Conservation (phyloP, 2,888 invertebrate species). For the Cepaea hortensis region DNA sequence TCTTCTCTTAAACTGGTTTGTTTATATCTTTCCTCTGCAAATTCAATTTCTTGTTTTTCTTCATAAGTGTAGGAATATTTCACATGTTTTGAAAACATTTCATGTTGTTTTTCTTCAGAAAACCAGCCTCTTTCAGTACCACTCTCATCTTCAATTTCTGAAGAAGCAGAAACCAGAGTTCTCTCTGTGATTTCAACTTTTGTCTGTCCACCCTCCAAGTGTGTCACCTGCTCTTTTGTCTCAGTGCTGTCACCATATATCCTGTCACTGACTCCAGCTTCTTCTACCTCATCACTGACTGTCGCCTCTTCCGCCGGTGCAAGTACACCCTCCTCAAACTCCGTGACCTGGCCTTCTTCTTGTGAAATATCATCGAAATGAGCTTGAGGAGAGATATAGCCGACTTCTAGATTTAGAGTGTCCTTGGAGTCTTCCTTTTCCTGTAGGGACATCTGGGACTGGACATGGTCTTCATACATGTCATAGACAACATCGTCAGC, state of each 20-base stretch:
- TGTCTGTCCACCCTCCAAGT: neutral
- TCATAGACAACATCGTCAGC: conserved; percentile 10
- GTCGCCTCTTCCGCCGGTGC: neutral
- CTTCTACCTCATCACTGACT: conserved; percentile 12
- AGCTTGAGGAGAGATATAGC: conserved; percentile 46
- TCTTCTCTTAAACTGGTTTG: neutral
- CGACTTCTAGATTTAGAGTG: conserved; percentile 33
- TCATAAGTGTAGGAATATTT: conserved; percentile 15
- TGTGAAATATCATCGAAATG: conserved; percentile 43
- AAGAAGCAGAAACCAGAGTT: neutral
- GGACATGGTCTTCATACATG: conserved; percentile 12
- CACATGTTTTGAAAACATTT: neutral
- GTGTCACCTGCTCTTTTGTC: neutral
- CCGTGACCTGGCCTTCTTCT: conserved; percentile 11
- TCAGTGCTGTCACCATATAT: neutral
- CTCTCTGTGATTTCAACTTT: neutral
- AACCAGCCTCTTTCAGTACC: neutral
- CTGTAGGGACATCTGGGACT: conserved; percentile 27
- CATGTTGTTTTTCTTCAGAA: conserved; percentile 5
- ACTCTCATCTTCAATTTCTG: neutral
- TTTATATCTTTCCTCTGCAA: neutral
- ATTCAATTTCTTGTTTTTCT: neutral
- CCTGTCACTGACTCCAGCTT: neutral
- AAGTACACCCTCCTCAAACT: conserved; percentile 39
- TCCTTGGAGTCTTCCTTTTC: conserved; percentile 37